Evolutionary conservation across 2,797 vertebrate genomes (phyloP).

Genomic region (Thamnophis elegans): DNA sequence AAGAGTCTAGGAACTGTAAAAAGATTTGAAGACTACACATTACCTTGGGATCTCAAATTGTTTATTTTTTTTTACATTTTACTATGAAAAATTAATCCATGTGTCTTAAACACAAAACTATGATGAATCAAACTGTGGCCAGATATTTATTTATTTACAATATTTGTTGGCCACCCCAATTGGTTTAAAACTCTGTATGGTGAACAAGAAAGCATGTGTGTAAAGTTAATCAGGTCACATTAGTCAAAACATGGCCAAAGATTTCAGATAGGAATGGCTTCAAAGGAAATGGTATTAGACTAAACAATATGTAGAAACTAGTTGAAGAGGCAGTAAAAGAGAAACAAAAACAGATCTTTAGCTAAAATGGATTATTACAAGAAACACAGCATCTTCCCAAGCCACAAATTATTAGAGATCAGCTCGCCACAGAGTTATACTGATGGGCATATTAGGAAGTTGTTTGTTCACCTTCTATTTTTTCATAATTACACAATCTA

Average conservation of each 20-base stretch:
- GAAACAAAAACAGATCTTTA: constrained; percentile 11
- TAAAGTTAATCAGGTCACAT: not conserved
- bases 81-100: not conserved
- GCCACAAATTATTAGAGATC: not conserved
- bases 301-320: constrained; percentile 12
- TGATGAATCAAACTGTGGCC: not conserved
- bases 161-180: not conserved
- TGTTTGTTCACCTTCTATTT: not conserved
- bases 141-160: not conserved
- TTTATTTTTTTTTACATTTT: not conserved
- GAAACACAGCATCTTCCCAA: not conserved
- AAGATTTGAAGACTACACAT: not conserved
- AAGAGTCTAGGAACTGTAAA: not conserved
- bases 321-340: not conserved
- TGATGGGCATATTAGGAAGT: not conserved
- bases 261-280: not conserved
- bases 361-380: not conserved
- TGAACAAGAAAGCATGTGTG: not conserved
- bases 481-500: not conserved
- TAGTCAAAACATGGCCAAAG: not conserved
- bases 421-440: not conserved
- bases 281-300: not conserved
- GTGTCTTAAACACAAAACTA: not conserved
- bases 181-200: not conserved
- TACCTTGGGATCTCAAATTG: not conserved